Base-by-base conservation (phyloP, 2,797 vertebrate genomes). In the Astyanax mexicanus region DNA sequence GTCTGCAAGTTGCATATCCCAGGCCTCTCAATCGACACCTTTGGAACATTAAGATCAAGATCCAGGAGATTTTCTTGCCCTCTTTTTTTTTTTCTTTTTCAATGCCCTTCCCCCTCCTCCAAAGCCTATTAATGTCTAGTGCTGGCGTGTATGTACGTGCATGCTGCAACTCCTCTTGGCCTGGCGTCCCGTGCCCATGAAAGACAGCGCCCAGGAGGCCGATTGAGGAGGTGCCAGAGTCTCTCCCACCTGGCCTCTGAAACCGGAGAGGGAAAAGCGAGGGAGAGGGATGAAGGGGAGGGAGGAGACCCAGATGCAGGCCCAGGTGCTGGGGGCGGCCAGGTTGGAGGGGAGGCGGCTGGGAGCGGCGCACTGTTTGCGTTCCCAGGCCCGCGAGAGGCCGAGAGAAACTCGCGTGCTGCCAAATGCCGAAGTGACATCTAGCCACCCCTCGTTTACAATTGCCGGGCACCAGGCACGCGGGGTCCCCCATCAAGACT, bases 361-460 rank as follows among this genome's bases (percentile, higher is more conserved):
- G 92, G 89, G 92, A 93, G 87, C 72, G 73, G 64, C 68, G 80
- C 81, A 81, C 75, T 91, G 92, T 93, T 93, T 92, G 92, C 84
- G 86, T 94, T 93, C 93, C 93, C 92, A 92, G 90, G 91, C 87
- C 89, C 81, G 84, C 76, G 85, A 88, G 86, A 87, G 75, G 74
- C 77, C 44, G 62, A 78, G 75, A 27, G 37, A 29, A 64, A 55
- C 75, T 40, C 23, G 38, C 58, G 61, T 64, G 17, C 40, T 75
- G 69, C 75, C 72, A 80, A 77, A 74, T 52, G 68, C 73, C 68
- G 51, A 67, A 55, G 57, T 15, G 52, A 42, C 58, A 27, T 68
- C 71, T 44, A 62, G 29, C 49, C 38, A 51, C 61, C 54, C 40
- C 57, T 57, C 47, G 12, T 71, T 70, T 66, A 29, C 79, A 69